A percentile compares a stretch with the other conserved stretches of the same genome.
These are phyloP conservation scores for Augiades crinisus DNA, from an alignment of 2,888 invertebrate genomes.

Conservation along the genomic window DNA sequence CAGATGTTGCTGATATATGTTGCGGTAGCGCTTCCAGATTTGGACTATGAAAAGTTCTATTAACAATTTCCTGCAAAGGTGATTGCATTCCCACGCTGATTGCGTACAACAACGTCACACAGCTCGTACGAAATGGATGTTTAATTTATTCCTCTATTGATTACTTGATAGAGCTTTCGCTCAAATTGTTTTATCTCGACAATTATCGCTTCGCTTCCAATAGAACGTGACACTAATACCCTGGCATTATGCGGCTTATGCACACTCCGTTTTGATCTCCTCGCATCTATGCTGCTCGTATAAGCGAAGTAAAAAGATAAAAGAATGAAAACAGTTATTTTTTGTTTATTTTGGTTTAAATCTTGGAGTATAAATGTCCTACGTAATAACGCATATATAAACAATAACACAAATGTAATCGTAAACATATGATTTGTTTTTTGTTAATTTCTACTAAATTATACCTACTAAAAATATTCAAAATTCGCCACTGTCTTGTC, in stretches of 20 bases:
- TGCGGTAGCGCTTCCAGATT: too few relatives aligned
- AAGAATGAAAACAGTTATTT: neutral
- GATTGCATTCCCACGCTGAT: neutral
- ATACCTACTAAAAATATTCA: too few relatives aligned
- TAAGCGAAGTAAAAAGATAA: neutral
- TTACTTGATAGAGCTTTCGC: conserved; percentile 6
- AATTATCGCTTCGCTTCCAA: conserved; percentile 18
- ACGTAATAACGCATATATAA: too few relatives aligned
- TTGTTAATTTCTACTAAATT: too few relatives aligned
- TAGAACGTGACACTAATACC: conserved; percentile 17
- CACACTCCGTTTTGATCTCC: neutral
- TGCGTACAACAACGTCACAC: neutral
- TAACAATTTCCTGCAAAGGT: too few relatives aligned
- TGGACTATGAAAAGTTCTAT: too few relatives aligned
- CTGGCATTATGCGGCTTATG: conserved; percentile 9
- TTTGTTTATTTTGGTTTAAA: neutral
- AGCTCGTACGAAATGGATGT: neutral
- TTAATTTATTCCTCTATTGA: neutral
- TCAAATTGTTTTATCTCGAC: conserved; percentile 13
- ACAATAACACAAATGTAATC: too few relatives aligned
- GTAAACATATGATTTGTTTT: too few relatives aligned
- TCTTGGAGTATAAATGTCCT: too few relatives aligned
- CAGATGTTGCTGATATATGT: too few relatives aligned
- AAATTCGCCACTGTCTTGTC: too few relatives aligned
- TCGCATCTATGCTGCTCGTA: neutral